Conservation (phyloP, 2,113 vertebrate genomes). For the Hyperopisus bebe region DNA sequence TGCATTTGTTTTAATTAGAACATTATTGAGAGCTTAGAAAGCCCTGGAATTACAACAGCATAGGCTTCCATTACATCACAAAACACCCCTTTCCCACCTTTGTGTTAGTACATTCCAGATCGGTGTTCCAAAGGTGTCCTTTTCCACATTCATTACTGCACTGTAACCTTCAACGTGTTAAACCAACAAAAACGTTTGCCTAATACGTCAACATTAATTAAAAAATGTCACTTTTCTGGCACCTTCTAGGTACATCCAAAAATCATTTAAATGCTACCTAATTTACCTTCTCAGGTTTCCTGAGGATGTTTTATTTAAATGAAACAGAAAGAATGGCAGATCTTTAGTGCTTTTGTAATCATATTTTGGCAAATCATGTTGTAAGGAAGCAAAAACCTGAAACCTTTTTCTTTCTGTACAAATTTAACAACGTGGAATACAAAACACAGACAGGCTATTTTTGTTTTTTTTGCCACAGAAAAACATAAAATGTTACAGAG, state of each 20-base stretch:
- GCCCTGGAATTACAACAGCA: background rate
- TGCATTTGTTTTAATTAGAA: background rate
- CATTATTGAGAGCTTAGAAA: background rate
- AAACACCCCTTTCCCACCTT: conserved; percentile 7
- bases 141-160: conserved; percentile 28
- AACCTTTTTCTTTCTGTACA: background rate
- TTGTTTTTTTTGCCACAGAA: conserved; percentile 4
- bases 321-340: background rate
- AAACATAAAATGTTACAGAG: conserved; percentile 20
- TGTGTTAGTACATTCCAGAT: conserved; percentile 13
- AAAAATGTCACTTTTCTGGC: background rate
- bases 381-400: background rate
- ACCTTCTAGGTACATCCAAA: background rate
- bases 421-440: background rate
- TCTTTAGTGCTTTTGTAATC: background rate
- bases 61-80: background rate
- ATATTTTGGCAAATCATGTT: background rate
- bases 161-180: conserved; percentile 7
- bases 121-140: background rate
- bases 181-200: background rate
- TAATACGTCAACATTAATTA: background rate
- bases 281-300: background rate
- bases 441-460: background rate
- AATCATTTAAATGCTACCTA: background rate
- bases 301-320: background rate